phyloP scores from a whole-genome alignment of 2,888 invertebrate genomes.

The Lasioglossum figueresi region DNA sequence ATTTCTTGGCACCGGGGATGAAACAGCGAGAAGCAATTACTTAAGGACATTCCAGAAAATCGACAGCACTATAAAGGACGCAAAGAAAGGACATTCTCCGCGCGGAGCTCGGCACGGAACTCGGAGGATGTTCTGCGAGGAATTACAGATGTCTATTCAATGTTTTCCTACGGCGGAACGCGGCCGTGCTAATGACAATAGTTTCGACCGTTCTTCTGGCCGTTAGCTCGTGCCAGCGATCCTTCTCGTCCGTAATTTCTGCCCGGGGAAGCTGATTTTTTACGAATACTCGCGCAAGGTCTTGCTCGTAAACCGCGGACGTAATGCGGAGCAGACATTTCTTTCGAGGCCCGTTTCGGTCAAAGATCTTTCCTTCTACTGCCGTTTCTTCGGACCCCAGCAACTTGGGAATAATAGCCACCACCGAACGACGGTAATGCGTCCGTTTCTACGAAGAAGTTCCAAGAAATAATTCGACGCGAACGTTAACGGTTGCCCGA shows the following conservation, averaged over 20 bases:
- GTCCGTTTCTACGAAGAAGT: not conserved
- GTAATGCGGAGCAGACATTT: slow-evolving; percentile 29
- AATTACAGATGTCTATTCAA: slow-evolving; percentile 45
- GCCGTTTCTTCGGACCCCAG: not conserved
- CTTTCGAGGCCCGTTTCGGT: slow-evolving; percentile 24
- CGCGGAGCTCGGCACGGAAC: slow-evolving; percentile 6
- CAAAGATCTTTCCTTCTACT: not conserved
- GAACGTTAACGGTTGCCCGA: not conserved
- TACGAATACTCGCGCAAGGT: slow-evolving; percentile 10
- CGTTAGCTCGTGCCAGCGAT: slow-evolving; percentile 55
- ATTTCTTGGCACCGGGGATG: not conserved
- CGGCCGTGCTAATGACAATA: slow-evolving; percentile 37
- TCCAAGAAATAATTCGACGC: not conserved
- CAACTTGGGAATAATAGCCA: not conserved
- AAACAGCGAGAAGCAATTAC: slow-evolving; percentile 17
- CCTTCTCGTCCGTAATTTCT: slow-evolving; percentile 30
- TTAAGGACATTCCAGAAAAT: slow-evolving; percentile 28
- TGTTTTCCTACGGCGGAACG: slow-evolving; percentile 35
- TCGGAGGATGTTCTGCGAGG: slow-evolving; percentile 7
- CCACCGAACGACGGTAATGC: not conserved
- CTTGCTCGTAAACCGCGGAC: slow-evolving; percentile 47
- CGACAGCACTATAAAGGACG: not conserved
- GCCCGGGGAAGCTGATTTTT: slow-evolving; percentile 40
- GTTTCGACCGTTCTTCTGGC: slow-evolving; percentile 37
- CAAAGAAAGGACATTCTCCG: slow-evolving; percentile 15